phyloP scores from a whole-genome alignment of 1,140 invertebrate species.

The Rhyzopertha dominica region DNA sequence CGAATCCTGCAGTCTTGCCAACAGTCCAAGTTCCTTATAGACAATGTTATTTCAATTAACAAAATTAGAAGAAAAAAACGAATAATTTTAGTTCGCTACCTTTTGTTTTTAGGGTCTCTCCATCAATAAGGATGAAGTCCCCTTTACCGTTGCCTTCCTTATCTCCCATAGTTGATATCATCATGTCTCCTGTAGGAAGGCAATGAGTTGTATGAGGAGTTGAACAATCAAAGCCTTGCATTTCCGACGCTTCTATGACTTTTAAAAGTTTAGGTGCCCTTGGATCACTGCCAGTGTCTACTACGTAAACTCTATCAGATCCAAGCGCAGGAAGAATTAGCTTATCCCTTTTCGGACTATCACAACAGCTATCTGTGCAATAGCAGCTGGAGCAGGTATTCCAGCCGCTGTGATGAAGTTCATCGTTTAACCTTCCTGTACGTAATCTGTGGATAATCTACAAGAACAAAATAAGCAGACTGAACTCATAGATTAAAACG shows the following conservation, averaged over 20 bases:
- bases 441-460: constrained; percentile 84
- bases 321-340: constrained; percentile 81
- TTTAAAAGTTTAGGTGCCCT: constrained; percentile 48
- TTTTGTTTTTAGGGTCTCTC: constrained; percentile 69
- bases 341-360: constrained; percentile 63
- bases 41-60: no score
- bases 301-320: constrained; percentile 79
- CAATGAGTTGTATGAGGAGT: constrained; percentile 94
- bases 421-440: constrained; percentile 76
- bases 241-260: constrained; percentile 66
- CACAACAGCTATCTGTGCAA: constrained; percentile 46
- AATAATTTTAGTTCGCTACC: no score
- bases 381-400: constrained; percentile 90
- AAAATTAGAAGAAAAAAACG: no score
- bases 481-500: neutral
- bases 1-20: constrained; percentile 59
- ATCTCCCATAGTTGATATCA: constrained; percentile 93
- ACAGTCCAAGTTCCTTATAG: constrained; percentile 65
- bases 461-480: constrained; percentile 24
- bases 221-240: constrained; percentile 69
- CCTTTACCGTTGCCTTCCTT: constrained; percentile 73
- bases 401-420: constrained; percentile 95
- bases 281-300: constrained; percentile 73
- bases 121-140: constrained; percentile 87
- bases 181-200: constrained; percentile 82